phyloP scores from a whole-genome alignment of 2,797 vertebrate genomes.

The Hoplostethus atlanticus region DNA sequence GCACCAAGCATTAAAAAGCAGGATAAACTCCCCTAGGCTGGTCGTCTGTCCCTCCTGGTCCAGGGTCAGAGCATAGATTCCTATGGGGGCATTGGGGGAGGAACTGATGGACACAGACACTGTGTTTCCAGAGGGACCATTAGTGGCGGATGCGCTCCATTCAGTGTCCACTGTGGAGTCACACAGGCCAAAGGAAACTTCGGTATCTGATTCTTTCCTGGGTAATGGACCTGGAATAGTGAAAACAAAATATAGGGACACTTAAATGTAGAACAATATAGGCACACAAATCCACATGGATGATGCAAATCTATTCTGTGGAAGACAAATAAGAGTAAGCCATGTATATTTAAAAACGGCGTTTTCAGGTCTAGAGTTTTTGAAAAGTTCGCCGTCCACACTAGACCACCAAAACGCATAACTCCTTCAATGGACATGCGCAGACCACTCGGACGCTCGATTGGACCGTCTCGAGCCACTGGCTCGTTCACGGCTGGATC shows the following conservation, averaged over 20 bases:
- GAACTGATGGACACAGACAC: constrained; percentile 84
- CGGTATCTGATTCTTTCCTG: constrained; percentile 77
- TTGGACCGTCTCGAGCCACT: no score
- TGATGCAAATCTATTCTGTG: background rate
- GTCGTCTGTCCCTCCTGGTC: constrained; percentile 67
- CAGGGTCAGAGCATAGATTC: constrained; percentile 85
- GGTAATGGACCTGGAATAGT: constrained; percentile 80
- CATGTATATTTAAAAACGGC: no score
- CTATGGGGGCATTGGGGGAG: constrained; percentile 84
- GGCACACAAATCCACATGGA: background rate
- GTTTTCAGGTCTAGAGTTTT: no score
- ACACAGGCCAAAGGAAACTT: constrained; percentile 79
- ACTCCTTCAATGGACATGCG: no score
- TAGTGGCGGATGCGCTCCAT: constrained; percentile 83
- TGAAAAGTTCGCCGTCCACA: no score
- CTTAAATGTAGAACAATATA: background rate
- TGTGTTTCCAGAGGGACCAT: constrained; percentile 50
- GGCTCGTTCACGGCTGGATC: no score
- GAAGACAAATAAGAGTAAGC: no score
- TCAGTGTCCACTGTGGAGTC: constrained; percentile 71
- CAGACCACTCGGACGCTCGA: no score
- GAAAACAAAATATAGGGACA: background rate
- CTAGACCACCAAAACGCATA: no score
- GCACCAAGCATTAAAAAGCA: constrained; percentile 93
- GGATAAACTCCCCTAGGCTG: constrained; percentile 83